A percentile compares a stretch with the other conserved stretches of the same genome.
Conservation (phyloP, 2,888 invertebrate genomes). For the Mesorhabditis spiculigera region DNA sequence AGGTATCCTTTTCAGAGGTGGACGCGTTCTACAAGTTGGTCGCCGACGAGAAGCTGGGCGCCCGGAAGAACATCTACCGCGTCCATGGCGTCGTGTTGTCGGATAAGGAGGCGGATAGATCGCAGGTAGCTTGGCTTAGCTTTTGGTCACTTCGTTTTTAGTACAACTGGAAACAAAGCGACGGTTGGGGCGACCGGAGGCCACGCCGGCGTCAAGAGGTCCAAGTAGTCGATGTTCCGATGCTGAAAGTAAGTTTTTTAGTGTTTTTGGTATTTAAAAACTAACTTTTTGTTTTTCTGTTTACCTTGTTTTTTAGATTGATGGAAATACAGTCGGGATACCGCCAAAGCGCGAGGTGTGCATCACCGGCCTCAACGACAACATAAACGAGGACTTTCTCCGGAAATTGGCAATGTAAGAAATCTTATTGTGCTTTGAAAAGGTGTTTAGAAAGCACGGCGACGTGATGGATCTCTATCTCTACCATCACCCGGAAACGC, state of each 20-base stretch:
- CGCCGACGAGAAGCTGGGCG: background rate
- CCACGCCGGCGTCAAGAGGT: background rate
- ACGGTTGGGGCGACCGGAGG: background rate
- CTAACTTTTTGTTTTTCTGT: background rate
- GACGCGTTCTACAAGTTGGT: background rate
- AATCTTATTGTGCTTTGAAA: background rate
- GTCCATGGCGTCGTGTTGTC: background rate
- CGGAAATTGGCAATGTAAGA: background rate
- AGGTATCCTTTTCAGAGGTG: background rate
- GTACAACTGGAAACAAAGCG: background rate
- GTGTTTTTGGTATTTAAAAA: background rate
- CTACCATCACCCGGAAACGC: constrained; percentile 5
- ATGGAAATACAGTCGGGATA: background rate
- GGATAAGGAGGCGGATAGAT: background rate
- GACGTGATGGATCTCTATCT: background rate
- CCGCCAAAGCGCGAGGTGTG: constrained; percentile 3
- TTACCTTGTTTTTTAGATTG: background rate
- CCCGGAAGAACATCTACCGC: background rate
- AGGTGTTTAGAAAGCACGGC: background rate
- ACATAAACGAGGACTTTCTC: constrained; percentile 1
- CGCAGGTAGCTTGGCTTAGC: background rate
- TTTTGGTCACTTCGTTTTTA: background rate
- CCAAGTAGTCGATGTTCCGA: background rate
- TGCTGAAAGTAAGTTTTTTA: background rate
- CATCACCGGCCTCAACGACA: background rate